These are phyloP conservation scores for Portunus trituberculatus DNA, from an alignment of 1,140 invertebrate genomes.

Conservation along the genomic window DNA sequence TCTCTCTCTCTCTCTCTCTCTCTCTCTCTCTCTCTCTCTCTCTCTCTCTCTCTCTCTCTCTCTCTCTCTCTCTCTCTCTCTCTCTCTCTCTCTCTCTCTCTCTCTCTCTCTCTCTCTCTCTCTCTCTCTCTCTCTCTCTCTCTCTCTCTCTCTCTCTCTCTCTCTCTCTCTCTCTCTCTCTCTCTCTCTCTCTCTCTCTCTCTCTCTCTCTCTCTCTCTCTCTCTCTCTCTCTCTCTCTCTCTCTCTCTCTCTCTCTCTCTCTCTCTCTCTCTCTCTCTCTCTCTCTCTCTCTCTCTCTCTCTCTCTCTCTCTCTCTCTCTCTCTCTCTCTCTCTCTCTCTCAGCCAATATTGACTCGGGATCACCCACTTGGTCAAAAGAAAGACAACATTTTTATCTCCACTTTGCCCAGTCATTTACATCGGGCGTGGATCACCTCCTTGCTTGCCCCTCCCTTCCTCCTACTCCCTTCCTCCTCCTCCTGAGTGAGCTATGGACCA, in stretches of 20 bases:
- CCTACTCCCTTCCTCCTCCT: background rate
- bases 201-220: background rate
- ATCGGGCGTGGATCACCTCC: background rate
- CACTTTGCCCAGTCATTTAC: too few relatives aligned
- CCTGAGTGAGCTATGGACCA: background rate
- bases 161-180: background rate
- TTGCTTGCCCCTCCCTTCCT: background rate
- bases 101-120: background rate
- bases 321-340: background rate
- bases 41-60: constrained; percentile 20
- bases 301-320: background rate
- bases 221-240: background rate
- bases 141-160: background rate
- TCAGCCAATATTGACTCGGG: too few relatives aligned
- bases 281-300: background rate
- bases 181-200: background rate
- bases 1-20: constrained; percentile 20
- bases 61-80: background rate
- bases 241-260: background rate
- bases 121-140: background rate
- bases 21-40: constrained; percentile 20
- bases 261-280: background rate
- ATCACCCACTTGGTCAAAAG: too few relatives aligned
- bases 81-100: background rate
- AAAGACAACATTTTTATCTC: too few relatives aligned